Conservation (phyloP, 2,113 vertebrate genomes). For the Pygoscelis adeliae region DNA sequence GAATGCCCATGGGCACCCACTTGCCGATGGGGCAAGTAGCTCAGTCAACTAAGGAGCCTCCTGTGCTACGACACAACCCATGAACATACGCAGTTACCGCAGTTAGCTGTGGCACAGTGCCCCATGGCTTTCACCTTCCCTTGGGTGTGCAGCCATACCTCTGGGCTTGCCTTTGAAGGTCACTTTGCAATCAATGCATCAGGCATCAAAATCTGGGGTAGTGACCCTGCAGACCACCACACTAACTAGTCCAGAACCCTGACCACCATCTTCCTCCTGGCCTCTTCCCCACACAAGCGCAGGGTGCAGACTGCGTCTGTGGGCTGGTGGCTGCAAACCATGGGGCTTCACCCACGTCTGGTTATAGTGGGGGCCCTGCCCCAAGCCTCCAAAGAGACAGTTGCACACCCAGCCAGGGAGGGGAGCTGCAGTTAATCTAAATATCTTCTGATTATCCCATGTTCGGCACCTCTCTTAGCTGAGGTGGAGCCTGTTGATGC, state of each 20-base stretch:
- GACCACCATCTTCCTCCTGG: background rate
- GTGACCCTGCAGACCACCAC: background rate
- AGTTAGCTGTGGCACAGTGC: background rate
- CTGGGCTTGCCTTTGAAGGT: background rate
- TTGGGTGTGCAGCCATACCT: background rate
- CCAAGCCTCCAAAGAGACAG: background rate
- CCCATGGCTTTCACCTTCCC: background rate
- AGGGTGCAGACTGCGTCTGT: too few species aligned
- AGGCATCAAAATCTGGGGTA: background rate
- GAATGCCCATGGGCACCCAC: background rate
- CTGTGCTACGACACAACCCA: background rate
- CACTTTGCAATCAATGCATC: background rate
- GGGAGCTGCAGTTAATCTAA: background rate
- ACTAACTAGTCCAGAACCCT: background rate
- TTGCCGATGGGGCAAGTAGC: background rate
- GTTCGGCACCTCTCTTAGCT: background rate
- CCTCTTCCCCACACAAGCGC: fast-evolving
- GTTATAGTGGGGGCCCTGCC: background rate
- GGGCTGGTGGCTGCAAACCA: background rate
- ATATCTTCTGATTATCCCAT: background rate
- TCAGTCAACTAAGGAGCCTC: background rate
- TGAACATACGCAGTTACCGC: fast-evolving
- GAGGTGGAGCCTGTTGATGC: background rate
- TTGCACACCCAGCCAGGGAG: background rate
- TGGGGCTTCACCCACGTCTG: background rate